phyloP scores from a whole-genome alignment of 2,888 invertebrate species.

The Tipula lateralis region DNA sequence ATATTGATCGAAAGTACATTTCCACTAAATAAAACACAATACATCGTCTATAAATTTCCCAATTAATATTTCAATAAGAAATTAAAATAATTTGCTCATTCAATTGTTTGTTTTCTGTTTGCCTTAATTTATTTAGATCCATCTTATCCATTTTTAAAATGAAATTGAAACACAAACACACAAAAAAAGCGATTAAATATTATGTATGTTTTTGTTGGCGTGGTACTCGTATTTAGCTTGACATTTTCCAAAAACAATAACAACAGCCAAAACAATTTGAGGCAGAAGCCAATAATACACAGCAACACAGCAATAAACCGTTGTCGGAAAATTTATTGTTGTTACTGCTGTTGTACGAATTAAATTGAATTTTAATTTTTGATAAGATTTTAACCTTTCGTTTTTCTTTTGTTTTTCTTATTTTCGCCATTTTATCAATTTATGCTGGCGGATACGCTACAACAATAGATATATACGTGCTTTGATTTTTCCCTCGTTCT shows the following conservation, averaged over 20 bases:
- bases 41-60: not conserved
- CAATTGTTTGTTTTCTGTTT: not conserved
- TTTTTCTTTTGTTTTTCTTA: not conserved
- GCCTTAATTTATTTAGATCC: not conserved
- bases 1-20: not conserved
- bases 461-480: not conserved
- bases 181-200: not conserved
- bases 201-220: not conserved
- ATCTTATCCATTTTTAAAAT: not conserved
- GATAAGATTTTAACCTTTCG: constrained; percentile 19
- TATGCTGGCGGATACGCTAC: not conserved
- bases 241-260: not conserved
- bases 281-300: not conserved
- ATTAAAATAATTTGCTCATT: not conserved
- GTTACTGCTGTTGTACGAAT: not conserved
- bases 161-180: not conserved
- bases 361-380: constrained; percentile 19
- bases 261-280: not conserved
- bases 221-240: not conserved
- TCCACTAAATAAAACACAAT: not conserved
- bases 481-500: not conserved
- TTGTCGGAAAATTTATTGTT: not conserved
- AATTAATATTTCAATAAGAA: not conserved
- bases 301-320: not conserved
- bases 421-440: not conserved